phyloP scores from a whole-genome alignment of 2,888 invertebrate species.

The Eupithecia centaureata region DNA sequence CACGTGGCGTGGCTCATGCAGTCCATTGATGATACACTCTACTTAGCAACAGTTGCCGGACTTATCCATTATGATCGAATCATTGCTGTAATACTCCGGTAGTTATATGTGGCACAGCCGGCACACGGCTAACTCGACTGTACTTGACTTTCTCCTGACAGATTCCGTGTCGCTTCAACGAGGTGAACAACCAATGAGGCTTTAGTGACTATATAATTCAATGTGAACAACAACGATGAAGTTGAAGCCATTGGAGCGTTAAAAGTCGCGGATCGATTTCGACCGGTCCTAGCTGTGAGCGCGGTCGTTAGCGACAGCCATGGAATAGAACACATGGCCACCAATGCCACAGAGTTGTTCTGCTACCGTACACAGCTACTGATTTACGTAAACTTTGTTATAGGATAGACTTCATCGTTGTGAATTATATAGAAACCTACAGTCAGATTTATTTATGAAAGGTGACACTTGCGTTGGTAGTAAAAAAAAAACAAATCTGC shows the following conservation, averaged over 20 bases:
- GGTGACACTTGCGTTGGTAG: slow-evolving; percentile 55
- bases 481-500: slow-evolving; percentile 58
- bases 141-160: slow-evolving; percentile 79
- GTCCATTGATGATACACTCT: slow-evolving; percentile 63
- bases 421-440: too few species aligned
- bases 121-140: slow-evolving; percentile 59
- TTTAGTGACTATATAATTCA: slow-evolving; percentile 6
- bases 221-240: slow-evolving; percentile 61
- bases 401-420: too few species aligned
- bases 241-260: slow-evolving; percentile 74
- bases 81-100: slow-evolving; percentile 67
- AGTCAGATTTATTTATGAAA: slow-evolving; percentile 51
- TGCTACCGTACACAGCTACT: slow-evolving; percentile 45
- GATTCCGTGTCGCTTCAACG: slow-evolving; percentile 78
- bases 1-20: slow-evolving; percentile 52
- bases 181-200: slow-evolving; percentile 58
- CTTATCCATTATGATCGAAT: slow-evolving; percentile 76
- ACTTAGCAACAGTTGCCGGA: slow-evolving; percentile 66
- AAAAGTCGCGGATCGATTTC: slow-evolving; percentile 74
- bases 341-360: slow-evolving; percentile 2
- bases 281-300: slow-evolving; percentile 63
- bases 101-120: slow-evolving; percentile 68
- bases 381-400: slow-evolving; percentile 41
- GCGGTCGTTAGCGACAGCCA: slow-evolving; percentile 58
- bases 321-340: slow-evolving; percentile 56